Conservation (phyloP, 2,888 invertebrate species). For the Chironomus riparius region DNA sequence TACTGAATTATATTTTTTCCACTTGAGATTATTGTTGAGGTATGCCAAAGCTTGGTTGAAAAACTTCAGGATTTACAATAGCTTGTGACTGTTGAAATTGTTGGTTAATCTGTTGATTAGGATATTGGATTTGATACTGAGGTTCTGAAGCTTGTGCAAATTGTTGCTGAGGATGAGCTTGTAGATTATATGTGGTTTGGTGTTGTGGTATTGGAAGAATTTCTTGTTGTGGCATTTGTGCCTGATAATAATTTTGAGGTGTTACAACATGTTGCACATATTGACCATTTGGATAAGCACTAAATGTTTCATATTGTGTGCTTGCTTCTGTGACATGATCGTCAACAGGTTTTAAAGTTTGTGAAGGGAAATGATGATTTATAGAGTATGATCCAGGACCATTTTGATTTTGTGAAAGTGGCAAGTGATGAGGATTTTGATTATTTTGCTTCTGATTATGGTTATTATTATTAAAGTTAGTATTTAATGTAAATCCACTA, state of each 20-base stretch:
- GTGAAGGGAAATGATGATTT: background rate
- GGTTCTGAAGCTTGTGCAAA: background rate
- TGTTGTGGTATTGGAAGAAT: background rate
- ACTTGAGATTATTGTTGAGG: background rate
- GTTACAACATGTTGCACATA: background rate
- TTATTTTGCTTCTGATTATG: background rate
- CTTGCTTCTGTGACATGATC: conserved; percentile 14
- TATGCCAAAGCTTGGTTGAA: background rate
- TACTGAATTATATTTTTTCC: background rate
- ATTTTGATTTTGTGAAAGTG: background rate
- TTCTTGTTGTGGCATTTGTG: background rate
- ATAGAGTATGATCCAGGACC: background rate
- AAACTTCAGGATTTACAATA: background rate
- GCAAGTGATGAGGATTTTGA: background rate
- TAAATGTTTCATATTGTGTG: conserved; percentile 16
- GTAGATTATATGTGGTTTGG: background rate
- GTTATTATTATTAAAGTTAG: too few relatives aligned
- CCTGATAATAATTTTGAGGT: background rate
- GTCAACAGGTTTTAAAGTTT: background rate
- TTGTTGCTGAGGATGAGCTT: background rate
- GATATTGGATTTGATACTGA: background rate
- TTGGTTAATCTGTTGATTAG: background rate
- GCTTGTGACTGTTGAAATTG: conserved; percentile 5
- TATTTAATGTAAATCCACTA: background rate
- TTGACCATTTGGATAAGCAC: background rate